Percentiles rank a stretch among this genome's conserved stretches.
phyloP scores from a whole-genome alignment of 1,140 invertebrate species.

The Riptortus pedestris region DNA sequence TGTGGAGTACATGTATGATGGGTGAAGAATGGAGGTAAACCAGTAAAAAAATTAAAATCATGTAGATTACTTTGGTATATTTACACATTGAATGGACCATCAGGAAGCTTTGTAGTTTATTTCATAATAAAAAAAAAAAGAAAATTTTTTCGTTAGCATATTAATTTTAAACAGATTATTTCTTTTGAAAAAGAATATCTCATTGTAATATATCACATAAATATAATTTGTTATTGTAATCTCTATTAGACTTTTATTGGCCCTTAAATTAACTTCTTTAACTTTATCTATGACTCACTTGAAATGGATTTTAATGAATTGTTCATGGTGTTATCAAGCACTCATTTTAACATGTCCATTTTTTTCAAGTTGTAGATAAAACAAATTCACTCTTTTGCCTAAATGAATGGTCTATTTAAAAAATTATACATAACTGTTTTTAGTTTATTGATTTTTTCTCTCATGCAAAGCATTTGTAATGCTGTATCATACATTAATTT shows the following conservation, averaged over 20 bases:
- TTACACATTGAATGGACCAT: not conserved
- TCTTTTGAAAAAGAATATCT: conserved; percentile 1
- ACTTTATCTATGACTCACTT: too few species aligned
- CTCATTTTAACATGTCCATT: too few species aligned
- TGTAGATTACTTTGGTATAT: not conserved
- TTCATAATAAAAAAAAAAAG: not conserved
- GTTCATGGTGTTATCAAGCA: too few species aligned
- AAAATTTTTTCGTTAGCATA: not conserved
- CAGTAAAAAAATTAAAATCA: not conserved
- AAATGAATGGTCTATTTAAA: too few species aligned
- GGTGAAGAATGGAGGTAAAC: not conserved
- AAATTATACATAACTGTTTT: too few species aligned
- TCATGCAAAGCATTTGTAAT: too few species aligned
- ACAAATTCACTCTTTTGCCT: too few species aligned
- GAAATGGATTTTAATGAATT: too few species aligned
- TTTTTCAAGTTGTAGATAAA: too few species aligned
- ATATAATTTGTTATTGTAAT: conserved; percentile 16
- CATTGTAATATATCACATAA: conserved; percentile 12
- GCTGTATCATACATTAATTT: too few species aligned
- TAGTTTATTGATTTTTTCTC: too few species aligned
- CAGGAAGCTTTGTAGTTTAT: not conserved
- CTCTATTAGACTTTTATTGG: not conserved
- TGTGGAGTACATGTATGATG: not conserved
- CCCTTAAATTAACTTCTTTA: too few species aligned
- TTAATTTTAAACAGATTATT: not conserved